Evolutionary conservation across 1,140 invertebrate species (phyloP).

Genomic region (Parasteatoda tepidariorum): DNA sequence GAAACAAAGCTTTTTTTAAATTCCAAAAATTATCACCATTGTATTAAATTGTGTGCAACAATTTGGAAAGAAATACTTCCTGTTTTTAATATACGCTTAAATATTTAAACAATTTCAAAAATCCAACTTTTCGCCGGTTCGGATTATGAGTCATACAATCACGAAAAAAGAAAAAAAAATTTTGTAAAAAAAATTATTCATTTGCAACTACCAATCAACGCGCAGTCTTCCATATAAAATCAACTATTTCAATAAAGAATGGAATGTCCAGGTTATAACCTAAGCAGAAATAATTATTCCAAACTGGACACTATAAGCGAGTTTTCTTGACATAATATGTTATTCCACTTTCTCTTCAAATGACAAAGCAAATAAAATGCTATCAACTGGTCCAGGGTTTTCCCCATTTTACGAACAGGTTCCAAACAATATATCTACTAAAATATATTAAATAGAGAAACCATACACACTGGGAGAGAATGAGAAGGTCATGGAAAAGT

Average conservation of each 20-base stretch:
- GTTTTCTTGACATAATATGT: not conserved
- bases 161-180: too few relatives aligned
- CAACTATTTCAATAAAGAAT: not conserved
- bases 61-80: too few relatives aligned
- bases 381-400: not conserved
- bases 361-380: not conserved
- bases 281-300: not conserved
- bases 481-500: not conserved
- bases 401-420: not conserved
- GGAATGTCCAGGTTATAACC: not conserved
- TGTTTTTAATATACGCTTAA: too few relatives aligned
- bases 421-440: not conserved
- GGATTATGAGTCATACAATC: too few relatives aligned
- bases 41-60: too few relatives aligned
- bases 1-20: too few relatives aligned
- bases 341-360: not conserved
- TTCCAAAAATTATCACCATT: too few relatives aligned
- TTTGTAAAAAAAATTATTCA: too few relatives aligned
- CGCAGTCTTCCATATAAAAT: not conserved
- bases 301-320: not conserved
- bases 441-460: not conserved
- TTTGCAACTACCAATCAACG: not conserved
- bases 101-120: too few relatives aligned
- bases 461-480: not conserved
- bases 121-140: too few relatives aligned